phyloP scores from a whole-genome alignment of 2,797 vertebrate species.

The Austrolebias charrua region DNA sequence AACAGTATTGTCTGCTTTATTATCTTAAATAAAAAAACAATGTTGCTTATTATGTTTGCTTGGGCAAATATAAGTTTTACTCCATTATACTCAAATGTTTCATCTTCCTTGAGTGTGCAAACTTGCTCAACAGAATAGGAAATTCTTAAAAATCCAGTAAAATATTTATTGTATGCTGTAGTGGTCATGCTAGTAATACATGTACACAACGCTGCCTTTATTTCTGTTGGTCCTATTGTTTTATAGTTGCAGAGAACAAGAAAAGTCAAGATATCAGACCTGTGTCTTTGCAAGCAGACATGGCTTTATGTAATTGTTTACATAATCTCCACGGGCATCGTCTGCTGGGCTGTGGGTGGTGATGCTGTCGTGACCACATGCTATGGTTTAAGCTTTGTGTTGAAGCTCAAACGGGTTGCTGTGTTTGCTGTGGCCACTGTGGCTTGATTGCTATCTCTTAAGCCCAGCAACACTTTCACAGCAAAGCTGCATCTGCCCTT shows the following conservation, averaged over 20 bases:
- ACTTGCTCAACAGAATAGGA: constrained; percentile 9
- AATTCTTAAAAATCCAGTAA: constrained; percentile 4
- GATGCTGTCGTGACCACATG: constrained; percentile 43
- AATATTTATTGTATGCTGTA: no score
- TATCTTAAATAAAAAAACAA: background rate
- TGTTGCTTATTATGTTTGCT: background rate
- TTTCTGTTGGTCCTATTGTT: background rate
- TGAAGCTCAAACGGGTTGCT: constrained; percentile 42
- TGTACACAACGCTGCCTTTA: constrained; percentile 8
- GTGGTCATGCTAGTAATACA: no score
- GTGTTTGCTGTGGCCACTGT: constrained; percentile 50
- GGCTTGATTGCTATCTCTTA: constrained; percentile 38
- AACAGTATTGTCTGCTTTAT: constrained; percentile 27
- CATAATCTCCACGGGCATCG: constrained; percentile 60
- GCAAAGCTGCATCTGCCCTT: constrained; percentile 10
- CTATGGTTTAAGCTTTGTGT: constrained; percentile 50
- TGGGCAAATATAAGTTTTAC: background rate
- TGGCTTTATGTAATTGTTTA: constrained; percentile 69
- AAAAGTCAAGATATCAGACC: constrained; percentile 12
- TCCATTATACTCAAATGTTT: no score
- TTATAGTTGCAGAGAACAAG: background rate
- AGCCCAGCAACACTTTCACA: constrained; percentile 10
- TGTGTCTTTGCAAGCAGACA: constrained; percentile 34
- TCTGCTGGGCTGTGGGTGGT: constrained; percentile 52
- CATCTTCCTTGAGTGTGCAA: background rate